Evolutionary conservation across 2,797 vertebrate species (phyloP).

Genomic region (Pseudomugil gertrudae): DNA sequence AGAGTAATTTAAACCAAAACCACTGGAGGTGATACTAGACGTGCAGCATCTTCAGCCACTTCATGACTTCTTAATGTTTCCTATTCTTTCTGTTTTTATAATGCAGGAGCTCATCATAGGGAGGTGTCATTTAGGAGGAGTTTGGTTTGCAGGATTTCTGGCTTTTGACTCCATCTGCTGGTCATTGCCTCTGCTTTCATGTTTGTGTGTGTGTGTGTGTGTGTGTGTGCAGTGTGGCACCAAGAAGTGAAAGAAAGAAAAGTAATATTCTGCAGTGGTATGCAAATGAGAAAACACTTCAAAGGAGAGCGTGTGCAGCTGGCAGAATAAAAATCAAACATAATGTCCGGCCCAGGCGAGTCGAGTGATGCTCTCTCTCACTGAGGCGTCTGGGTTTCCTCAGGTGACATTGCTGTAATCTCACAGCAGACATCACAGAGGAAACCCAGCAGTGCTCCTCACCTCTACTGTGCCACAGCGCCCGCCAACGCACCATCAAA

Average conservation of each 20-base stretch:
- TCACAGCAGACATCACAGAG: constrained; percentile 60
- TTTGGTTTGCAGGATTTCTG: constrained; percentile 24
- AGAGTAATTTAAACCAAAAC: neutral
- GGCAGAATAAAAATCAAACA: constrained; percentile 43
- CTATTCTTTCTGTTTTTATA: constrained; percentile 30
- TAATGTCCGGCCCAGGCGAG: constrained; percentile 33
- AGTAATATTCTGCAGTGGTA: constrained; percentile 17
- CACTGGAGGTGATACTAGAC: constrained; percentile 3
- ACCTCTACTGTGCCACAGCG: constrained; percentile 28
- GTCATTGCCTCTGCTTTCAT: constrained; percentile 29
- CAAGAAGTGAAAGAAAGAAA: constrained; percentile 25
- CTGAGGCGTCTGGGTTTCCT: constrained; percentile 47
- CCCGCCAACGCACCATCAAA: constrained; percentile 56
- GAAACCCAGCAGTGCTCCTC: constrained; percentile 21
- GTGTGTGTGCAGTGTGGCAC: constrained; percentile 4
- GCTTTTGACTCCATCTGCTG: constrained; percentile 69
- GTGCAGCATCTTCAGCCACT: constrained; percentile 21
- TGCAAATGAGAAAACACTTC: constrained; percentile 48
- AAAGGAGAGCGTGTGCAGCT: constrained; percentile 35
- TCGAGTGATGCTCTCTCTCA: constrained; percentile 21
- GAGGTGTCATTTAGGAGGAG: constrained; percentile 31
- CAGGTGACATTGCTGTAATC: constrained; percentile 47
- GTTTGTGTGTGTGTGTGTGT: constrained; percentile 17
- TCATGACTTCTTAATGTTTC: constrained; percentile 53
- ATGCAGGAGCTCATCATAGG: constrained; percentile 33